Conservation (phyloP, 2,888 invertebrate genomes). For the Drosophila ustulata region DNA sequence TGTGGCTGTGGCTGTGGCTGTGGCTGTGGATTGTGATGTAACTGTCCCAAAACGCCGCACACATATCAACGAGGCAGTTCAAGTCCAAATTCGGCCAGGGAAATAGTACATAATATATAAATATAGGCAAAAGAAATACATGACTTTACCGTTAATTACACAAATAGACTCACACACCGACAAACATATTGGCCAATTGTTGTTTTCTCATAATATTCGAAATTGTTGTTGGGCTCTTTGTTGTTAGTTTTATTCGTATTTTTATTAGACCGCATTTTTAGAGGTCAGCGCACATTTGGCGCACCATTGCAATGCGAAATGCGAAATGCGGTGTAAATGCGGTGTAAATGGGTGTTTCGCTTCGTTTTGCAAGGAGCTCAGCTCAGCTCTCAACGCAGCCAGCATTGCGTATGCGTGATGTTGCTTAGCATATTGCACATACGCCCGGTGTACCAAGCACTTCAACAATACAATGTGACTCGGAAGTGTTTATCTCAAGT, state of each 20-base stretch:
- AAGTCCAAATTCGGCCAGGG: constrained; percentile 76
- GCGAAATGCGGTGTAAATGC: constrained; percentile 21
- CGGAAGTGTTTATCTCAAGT: background rate
- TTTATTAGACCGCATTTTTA: constrained; percentile 78
- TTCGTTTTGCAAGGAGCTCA: background rate
- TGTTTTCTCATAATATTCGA: constrained; percentile 71
- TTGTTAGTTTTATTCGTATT: constrained; percentile 36
- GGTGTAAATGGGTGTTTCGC: constrained; percentile 40
- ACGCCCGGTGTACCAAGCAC: background rate
- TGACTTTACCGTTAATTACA: constrained; percentile 78
- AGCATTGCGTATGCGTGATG: constrained; percentile 8
- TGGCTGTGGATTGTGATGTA: constrained; percentile 64
- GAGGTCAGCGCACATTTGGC: constrained; percentile 79
- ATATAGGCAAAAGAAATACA: constrained; percentile 51
- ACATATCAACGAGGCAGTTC: constrained; percentile 81
- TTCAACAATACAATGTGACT: background rate
- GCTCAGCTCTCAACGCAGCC: constrained; percentile 24
- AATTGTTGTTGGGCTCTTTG: constrained; percentile 42
- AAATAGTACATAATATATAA: constrained; percentile 34
- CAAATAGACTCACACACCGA: constrained; percentile 36
- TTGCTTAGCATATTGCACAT: background rate
- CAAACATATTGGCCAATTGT: constrained; percentile 66
- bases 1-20: background rate
- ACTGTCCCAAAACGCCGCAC: constrained; percentile 79
- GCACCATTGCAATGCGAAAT: constrained; percentile 67